Base-by-base conservation (phyloP, 2,797 vertebrate species). In the Melanitta fusca region DNA sequence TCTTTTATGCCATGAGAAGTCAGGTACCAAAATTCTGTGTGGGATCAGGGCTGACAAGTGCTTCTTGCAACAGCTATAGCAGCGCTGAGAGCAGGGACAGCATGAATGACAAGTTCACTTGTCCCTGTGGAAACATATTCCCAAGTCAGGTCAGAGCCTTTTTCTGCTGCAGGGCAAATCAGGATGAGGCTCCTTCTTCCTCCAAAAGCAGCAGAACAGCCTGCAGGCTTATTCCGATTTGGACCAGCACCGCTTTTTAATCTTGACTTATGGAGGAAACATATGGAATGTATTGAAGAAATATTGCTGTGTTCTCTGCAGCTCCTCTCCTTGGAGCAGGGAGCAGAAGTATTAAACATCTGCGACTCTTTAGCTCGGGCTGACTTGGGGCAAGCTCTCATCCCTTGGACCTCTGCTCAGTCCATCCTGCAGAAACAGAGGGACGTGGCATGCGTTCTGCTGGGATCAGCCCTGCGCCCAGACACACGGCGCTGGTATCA, bases 241-340 rank as follows among this genome's bases (percentile, higher is more conserved):
- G 0, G 0, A 36, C 64, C 90, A 73, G 70, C 84, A 56, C 71
- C 3, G 1, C 74, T 5, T 30, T 24, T 75, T 71, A 62, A 82
- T 95, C 94, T 66, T 58, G 69, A 70, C n/a, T 89, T 91, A 92
- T 53, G 83, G 72, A 93, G 77, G 70, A 72, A 91, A 91, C 88
- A 85, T 85, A 75, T 47, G 83, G 70, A 85, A 70, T 36, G 69
- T 70, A 95, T 95, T 95, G 92, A 77, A 53, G 82, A 89, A 79
- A 68, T 81, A 93, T 85, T 91, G 80, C 73, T 88, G 82, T 25
- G 2, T 88, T 80, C 62, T 43, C 14, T 41, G 77, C 49, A 22
- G 53, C 69, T 82, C 36, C 39, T 30, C 6, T 41, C 11, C 58
- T 78, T 4, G 10, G 54, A 62, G 38, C 51, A 30, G 16, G 38